Evolutionary conservation across 2,888 invertebrate species (phyloP).

Genomic region (Choreutis nemorana): DNA sequence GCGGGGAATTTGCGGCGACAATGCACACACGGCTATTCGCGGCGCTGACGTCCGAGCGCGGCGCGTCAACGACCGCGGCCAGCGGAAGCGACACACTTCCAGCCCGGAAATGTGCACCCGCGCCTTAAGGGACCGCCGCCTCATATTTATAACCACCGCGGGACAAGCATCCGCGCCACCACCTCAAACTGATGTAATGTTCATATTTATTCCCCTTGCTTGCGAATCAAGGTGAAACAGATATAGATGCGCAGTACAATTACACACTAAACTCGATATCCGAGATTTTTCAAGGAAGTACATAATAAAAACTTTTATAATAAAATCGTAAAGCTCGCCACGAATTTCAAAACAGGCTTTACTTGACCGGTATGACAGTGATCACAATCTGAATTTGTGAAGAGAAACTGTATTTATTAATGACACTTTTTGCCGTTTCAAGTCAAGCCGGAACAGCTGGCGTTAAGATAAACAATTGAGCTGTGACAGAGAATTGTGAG

Average conservation of each 20-base stretch:
- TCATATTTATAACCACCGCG: conserved; percentile 50
- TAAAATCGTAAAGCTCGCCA: too few species aligned
- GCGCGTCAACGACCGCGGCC: conserved; percentile 61
- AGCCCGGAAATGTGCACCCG: conserved; percentile 61
- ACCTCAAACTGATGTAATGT: conserved; percentile 33
- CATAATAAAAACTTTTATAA: too few species aligned
- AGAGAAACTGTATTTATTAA: too few species aligned
- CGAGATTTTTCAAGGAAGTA: too few species aligned
- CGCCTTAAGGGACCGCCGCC: conserved; percentile 57
- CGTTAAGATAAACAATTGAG: too few species aligned
- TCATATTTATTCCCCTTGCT: conserved; percentile 27
- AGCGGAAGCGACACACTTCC: conserved; percentile 64
- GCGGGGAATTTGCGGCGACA: conserved; percentile 42
- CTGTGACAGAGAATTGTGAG: too few species aligned
- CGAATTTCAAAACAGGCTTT: too few species aligned
- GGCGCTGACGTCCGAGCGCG: conserved; percentile 33
- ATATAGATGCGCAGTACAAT: neutral
- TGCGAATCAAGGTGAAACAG: conserved; percentile 3
- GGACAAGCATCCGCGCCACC: conserved; percentile 25
- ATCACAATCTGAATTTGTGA: too few species aligned
- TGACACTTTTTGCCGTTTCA: too few species aligned
- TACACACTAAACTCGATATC: too few species aligned
- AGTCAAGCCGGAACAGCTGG: too few species aligned
- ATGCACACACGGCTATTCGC: conserved; percentile 10
- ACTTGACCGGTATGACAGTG: too few species aligned